Base-by-base conservation (phyloP, 2,797 vertebrate genomes). In the Acanthis flammea region DNA sequence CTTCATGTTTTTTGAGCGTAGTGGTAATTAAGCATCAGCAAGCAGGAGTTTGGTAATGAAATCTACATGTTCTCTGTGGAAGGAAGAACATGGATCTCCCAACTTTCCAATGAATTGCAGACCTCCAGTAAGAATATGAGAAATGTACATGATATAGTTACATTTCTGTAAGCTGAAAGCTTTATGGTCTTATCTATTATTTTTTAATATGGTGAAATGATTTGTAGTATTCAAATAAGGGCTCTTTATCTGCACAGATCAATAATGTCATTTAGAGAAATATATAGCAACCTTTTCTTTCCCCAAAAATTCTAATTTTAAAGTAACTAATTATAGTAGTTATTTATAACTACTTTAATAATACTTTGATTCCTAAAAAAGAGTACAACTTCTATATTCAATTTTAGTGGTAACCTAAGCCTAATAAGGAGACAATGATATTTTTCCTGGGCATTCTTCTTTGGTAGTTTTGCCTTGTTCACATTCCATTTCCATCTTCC, bases 1-100 rank as follows among this genome's bases (percentile, higher is more conserved):
- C 82, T 97, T 95, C 79, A 97, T 97, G 96, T 97, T 97, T 97
- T 97, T 97, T 79, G 97, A 97, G 70, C 16, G 48, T 15, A 1
- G 18, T 63, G 30, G 21, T 66, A 19, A 96, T 48, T 68, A 31
- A 37, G 1, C 11, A 33, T 2, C 90, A 95, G 41, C 5, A 9
- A 87, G 1, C 66, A 31, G 95, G 92, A 62, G 61, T 93, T 63
- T 95, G 96, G 92, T 73, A 82, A 19, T 91, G 83, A 82, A 91
- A 50, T 68, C 30, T 50, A 12, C 19, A 87, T 79, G 48, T 39
- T 72, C 19, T n/a, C 4, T 57, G 4, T 9, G 79, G 27, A 81
- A 86, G 37, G 65, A 81, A 30, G 28, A 79, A 22, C n/a, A 63
- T 68, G 54, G 42, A 57, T 31, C n/a, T 73, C 51, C 51, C 75